Conservation (phyloP, 2,113 vertebrate species). For the Paralichthys olivaceus region DNA sequence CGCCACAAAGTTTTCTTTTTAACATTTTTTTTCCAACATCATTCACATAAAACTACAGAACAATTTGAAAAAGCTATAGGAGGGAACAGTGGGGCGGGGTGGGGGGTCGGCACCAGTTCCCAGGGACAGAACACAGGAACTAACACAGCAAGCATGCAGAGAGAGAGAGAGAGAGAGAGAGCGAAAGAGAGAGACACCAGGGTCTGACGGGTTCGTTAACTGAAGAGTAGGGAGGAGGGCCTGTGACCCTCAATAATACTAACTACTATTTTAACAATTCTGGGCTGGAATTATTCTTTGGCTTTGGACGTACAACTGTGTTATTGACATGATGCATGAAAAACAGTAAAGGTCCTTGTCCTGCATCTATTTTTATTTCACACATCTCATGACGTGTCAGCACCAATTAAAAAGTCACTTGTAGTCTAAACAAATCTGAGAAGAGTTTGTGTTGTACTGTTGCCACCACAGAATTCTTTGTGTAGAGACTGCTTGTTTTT, state of each 20-base stretch:
- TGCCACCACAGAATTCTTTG: neutral
- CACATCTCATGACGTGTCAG: conserved; percentile 20
- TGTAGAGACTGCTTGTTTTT: neutral
- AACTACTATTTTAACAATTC: neutral
- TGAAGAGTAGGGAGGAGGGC: neutral
- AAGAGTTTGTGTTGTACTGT: neutral
- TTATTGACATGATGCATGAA: neutral
- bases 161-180: conserved; percentile 41
- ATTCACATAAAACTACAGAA: conserved; percentile 79
- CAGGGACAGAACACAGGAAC: conserved; percentile 77
- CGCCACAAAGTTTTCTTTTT: conserved; percentile 75
- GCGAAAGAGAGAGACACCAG: conserved; percentile 62
- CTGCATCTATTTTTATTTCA: conserved; percentile 8
- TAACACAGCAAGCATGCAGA: conserved; percentile 84
- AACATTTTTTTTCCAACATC: conserved; percentile 71
- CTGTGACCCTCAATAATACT: neutral
- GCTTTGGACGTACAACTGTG: conserved; percentile 35
- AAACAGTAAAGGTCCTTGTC: neutral
- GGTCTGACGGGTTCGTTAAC: conserved; percentile 39
- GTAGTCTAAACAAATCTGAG: conserved; percentile 16
- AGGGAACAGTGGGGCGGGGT: conserved; percentile 49
- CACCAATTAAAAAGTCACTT: conserved; percentile 20
- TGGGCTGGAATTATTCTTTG: conserved; percentile 28
- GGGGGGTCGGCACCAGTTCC: conserved; percentile 56
- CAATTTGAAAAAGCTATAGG: conserved; percentile 75